These are phyloP conservation scores for Drosophila mimetica DNA, from an alignment of 2,888 invertebrate species.

Conservation along the genomic window DNA sequence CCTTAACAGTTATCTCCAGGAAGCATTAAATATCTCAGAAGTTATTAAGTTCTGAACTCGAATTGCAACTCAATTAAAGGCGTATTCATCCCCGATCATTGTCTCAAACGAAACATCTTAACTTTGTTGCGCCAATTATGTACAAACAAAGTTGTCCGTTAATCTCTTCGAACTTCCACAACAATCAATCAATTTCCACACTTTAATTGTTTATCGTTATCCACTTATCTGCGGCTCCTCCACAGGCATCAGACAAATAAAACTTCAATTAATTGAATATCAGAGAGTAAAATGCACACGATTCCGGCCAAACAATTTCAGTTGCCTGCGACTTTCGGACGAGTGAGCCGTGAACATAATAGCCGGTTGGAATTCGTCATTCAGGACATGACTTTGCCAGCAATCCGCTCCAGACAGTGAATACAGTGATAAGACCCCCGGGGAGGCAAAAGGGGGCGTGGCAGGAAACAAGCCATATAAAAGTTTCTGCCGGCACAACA, in stretches of 20 bases:
- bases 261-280: constrained; percentile 73
- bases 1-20: too few relatives aligned
- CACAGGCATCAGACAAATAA: constrained; percentile 56
- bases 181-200: constrained; percentile 56
- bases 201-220: constrained; percentile 42
- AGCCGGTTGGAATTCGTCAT: constrained; percentile 34
- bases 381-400: constrained; percentile 49
- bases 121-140: background rate
- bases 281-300: constrained; percentile 51
- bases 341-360: constrained; percentile 29
- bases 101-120: background rate
- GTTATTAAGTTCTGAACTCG: background rate
- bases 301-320: constrained; percentile 43
- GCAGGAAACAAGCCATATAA: constrained; percentile 64
- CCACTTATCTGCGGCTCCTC: constrained; percentile 8
- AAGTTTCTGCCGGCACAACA: constrained; percentile 50
- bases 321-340: constrained; percentile 18
- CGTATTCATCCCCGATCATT: too few relatives aligned
- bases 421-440: constrained; percentile 65
- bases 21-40: background rate
- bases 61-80: background rate
- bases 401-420: constrained; percentile 69
- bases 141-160: constrained; percentile 9
- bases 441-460: background rate
- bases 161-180: constrained; percentile 9